phyloP scores from a whole-genome alignment of 2,888 invertebrate species.

The Physocephala rufipes region DNA sequence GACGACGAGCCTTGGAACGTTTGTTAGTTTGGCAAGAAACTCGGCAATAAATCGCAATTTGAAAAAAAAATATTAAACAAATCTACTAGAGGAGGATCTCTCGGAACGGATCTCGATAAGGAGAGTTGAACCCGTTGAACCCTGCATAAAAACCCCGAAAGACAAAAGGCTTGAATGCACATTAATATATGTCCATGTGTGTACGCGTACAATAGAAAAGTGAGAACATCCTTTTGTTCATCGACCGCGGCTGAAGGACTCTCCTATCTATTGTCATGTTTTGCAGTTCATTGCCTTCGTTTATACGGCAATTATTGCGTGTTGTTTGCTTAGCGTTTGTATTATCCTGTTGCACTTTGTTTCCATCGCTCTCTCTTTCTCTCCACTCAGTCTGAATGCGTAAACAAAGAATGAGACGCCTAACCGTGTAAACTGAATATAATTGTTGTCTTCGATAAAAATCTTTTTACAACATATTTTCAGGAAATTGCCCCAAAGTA shows the following conservation, averaged over 20 bases:
- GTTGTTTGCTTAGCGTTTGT: neutral
- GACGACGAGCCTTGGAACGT: neutral
- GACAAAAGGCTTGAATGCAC: slow-evolving; percentile 38
- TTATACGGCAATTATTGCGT: slow-evolving; percentile 27
- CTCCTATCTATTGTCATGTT: slow-evolving; percentile 22
- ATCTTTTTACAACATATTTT: too few relatives aligned
- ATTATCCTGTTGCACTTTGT: neutral
- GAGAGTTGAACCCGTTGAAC: neutral
- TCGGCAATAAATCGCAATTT: slow-evolving; percentile 44
- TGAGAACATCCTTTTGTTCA: slow-evolving; percentile 32
- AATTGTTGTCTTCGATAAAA: too few relatives aligned
- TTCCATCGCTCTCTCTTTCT: neutral
- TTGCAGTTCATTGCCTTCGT: slow-evolving; percentile 31
- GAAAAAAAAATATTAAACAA: slow-evolving; percentile 24
- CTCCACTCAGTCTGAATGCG: neutral
- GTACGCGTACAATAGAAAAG: neutral
- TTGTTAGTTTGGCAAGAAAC: slow-evolving; percentile 10
- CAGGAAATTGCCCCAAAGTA: too few relatives aligned
- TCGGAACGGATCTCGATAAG: neutral
- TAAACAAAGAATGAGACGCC: too few relatives aligned
- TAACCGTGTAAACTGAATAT: too few relatives aligned
- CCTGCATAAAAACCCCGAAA: slow-evolving; percentile 31
- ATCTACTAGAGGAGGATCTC: neutral
- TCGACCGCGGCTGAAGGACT: slow-evolving; percentile 3
- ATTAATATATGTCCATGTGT: neutral